phyloP scores from a whole-genome alignment of 2,113 vertebrate genomes.

The Salminus brasiliensis region DNA sequence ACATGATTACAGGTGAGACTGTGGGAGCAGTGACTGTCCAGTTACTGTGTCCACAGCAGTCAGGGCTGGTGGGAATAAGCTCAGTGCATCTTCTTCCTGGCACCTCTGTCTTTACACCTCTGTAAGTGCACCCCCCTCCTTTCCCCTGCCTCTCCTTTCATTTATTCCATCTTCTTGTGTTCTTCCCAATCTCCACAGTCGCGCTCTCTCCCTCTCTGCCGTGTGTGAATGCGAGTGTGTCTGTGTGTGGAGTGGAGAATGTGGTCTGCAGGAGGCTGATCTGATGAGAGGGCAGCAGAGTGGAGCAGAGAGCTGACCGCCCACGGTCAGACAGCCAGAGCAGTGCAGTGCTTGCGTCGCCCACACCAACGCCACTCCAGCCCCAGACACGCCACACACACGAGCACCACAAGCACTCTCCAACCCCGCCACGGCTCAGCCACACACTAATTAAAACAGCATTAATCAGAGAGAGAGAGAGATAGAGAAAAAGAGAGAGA shows the following conservation, averaged over 20 bases:
- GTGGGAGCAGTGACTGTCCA: too few relatives aligned
- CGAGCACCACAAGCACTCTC: constrained; percentile 44
- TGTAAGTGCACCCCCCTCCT: too few relatives aligned
- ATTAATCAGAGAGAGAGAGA: constrained; percentile 34
- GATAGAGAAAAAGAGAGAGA: constrained; percentile 23
- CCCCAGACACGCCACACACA: constrained; percentile 46
- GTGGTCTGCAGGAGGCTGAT: constrained; percentile 37
- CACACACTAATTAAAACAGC: constrained; percentile 39
- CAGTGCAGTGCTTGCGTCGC: constrained; percentile 38
- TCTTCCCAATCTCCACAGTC: not conserved
- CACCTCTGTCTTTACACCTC: too few relatives aligned
- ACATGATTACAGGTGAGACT: too few relatives aligned
- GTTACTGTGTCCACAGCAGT: too few relatives aligned
- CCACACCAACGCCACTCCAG: constrained; percentile 48
- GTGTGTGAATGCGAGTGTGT: too few relatives aligned
- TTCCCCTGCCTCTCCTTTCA: too few relatives aligned
- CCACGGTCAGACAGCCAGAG: constrained; percentile 51
- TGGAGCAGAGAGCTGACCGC: constrained; percentile 28
- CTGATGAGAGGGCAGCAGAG: constrained; percentile 47
- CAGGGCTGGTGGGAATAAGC: too few relatives aligned
- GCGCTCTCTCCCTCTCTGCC: not conserved
- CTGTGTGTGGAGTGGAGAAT: not conserved
- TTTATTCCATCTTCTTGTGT: not conserved
- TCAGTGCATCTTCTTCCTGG: too few relatives aligned
- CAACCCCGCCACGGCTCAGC: constrained; percentile 23